Percentiles rank a stretch among this genome's conserved stretches.
These are phyloP conservation scores for Galerucella calmariensis DNA, from an alignment of 2,888 invertebrate genomes.

Conservation along the genomic window DNA sequence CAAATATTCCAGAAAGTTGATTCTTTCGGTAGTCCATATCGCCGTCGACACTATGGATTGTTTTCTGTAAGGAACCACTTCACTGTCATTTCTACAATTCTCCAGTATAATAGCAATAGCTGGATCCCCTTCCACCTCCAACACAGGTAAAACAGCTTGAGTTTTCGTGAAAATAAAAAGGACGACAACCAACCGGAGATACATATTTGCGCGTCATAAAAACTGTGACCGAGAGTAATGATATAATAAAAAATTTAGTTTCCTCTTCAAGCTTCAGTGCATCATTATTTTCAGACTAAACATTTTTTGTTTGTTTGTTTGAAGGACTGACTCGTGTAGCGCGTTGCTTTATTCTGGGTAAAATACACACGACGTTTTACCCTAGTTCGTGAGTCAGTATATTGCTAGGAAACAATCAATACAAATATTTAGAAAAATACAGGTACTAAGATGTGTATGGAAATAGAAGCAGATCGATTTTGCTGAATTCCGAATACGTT, in stretches of 20 bases:
- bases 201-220: slow-evolving; percentile 37
- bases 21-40: slow-evolving; percentile 57
- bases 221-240: slow-evolving; percentile 27
- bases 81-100: slow-evolving; percentile 49
- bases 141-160: slow-evolving; percentile 42
- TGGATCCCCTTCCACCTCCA: slow-evolving; percentile 53
- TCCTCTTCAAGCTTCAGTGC: slow-evolving; percentile 55
- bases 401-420: slow-evolving; percentile 59
- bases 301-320: slow-evolving; percentile 31
- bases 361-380: slow-evolving; percentile 37
- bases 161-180: slow-evolving; percentile 23
- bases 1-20: slow-evolving; percentile 56
- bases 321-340: slow-evolving; percentile 35
- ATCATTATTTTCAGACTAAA: slow-evolving; percentile 46
- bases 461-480: slow-evolving; percentile 43
- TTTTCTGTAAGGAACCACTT: slow-evolving; percentile 41
- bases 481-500: slow-evolving; percentile 18
- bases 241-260: slow-evolving; percentile 42
- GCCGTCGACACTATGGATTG: slow-evolving; percentile 57
- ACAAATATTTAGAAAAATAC: slow-evolving; percentile 52
- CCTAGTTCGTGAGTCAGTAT: slow-evolving; percentile 50
- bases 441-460: slow-evolving; percentile 42
- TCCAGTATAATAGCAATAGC: slow-evolving; percentile 56
- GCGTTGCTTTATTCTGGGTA: slow-evolving; percentile 25
- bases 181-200: slow-evolving; percentile 29